These are phyloP conservation scores for Aphrophora alni DNA, from an alignment of 2,888 invertebrate species.

Conservation along the genomic window DNA sequence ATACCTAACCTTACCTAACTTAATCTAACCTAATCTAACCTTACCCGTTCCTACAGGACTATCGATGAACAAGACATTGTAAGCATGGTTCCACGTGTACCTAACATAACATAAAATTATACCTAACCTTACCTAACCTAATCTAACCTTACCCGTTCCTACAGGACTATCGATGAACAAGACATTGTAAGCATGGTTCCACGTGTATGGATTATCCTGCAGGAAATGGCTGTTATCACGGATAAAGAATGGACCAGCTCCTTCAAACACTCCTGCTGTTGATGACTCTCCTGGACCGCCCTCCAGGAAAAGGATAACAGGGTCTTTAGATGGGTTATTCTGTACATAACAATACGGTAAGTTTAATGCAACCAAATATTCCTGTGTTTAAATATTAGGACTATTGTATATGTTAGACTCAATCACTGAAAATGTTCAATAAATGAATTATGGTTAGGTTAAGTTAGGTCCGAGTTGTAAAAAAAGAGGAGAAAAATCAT, in stretches of 20 bases:
- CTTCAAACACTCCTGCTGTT: neutral
- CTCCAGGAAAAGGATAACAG: neutral
- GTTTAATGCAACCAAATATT: too few species aligned
- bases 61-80: neutral
- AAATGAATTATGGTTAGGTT: too few species aligned
- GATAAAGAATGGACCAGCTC: neutral
- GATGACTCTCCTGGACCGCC: neutral
- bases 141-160: neutral
- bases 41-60: neutral
- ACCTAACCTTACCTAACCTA: too few species aligned
- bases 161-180: neutral
- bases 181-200: neutral
- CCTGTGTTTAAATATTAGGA: too few species aligned
- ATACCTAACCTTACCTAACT: too few species aligned
- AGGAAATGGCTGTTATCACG: neutral
- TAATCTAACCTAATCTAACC: too few species aligned
- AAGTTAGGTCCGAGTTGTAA: too few species aligned
- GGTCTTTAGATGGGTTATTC: neutral
- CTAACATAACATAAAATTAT: too few species aligned
- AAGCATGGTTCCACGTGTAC: neutral
- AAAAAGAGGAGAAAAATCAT: too few species aligned
- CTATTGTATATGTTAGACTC: too few species aligned
- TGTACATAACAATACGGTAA: too few species aligned
- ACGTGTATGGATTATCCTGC: neutral
- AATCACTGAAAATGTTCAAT: too few species aligned